phyloP scores from a whole-genome alignment of 2,113 vertebrate genomes.

The Mus musculus region DNA sequence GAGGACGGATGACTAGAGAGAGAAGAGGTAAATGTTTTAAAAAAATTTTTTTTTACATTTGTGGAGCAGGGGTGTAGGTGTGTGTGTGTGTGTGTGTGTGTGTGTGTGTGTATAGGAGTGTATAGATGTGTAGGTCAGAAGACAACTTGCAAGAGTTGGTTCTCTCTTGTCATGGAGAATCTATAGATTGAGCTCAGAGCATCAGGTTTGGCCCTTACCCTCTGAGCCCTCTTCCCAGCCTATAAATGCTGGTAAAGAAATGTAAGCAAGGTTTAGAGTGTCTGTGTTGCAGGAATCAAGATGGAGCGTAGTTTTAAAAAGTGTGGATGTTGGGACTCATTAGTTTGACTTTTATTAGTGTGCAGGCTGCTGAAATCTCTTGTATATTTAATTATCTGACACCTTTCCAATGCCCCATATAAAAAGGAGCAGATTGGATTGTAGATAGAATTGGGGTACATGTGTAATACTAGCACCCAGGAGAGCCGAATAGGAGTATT shows the following conservation, averaged over 20 bases:
- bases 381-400: not conserved
- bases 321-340: not conserved
- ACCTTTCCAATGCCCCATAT: not conserved
- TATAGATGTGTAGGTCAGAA: not conserved
- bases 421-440: not conserved
- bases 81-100: not conserved
- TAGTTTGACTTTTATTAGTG: not conserved
- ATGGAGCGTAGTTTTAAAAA: not conserved
- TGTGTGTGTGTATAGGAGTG: not conserved
- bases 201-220: not conserved
- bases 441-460: not conserved
- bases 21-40: constrained; percentile 91
- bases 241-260: not conserved
- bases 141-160: not conserved
- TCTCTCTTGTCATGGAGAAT: not conserved
- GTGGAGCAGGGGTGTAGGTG: not conserved
- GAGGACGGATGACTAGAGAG: constrained; percentile 95
- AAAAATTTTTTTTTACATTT: not conserved
- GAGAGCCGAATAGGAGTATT: not conserved
- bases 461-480: not conserved
- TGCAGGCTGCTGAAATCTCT: not conserved
- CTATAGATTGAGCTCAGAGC: not conserved
- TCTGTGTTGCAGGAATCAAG: not conserved
- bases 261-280: not conserved
- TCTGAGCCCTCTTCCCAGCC: not conserved